Percentiles rank a stretch among this genome's conserved stretches.
Conservation (phyloP, 2,113 vertebrate genomes). For the Stictonetta naevosa region DNA sequence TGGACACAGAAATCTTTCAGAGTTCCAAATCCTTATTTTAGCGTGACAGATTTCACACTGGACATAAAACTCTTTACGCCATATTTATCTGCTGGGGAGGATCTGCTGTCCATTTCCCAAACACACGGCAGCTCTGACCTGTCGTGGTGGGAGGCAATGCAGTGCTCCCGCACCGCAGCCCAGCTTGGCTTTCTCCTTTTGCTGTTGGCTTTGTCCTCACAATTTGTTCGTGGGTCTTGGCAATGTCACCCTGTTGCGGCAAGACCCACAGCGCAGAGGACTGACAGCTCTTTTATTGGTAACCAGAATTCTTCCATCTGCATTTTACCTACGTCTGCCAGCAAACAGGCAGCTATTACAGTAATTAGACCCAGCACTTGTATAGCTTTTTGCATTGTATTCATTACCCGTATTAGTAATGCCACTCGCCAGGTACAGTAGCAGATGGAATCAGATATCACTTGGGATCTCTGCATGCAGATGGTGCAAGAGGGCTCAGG, state of each 20-base stretch:
- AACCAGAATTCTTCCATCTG: not conserved
- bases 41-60: not conserved
- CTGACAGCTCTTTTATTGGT: not conserved
- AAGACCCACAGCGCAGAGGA: not conserved
- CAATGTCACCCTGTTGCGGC: not conserved
- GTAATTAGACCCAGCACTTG: not conserved
- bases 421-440: not conserved
- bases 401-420: not conserved
- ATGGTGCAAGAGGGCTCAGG: fast-evolving
- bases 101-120: not conserved
- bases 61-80: not conserved
- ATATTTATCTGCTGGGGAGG: not conserved
- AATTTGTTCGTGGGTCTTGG: not conserved
- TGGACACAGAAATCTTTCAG: not conserved
- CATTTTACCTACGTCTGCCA: not conserved
- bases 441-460: not conserved
- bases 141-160: not conserved
- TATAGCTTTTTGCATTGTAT: not conserved
- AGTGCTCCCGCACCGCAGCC: fast-evolving
- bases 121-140: not conserved
- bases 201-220: not conserved
- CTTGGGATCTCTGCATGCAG: not conserved
- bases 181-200: not conserved
- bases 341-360: not conserved
- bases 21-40: not conserved